Evolutionary conservation across 1,140 invertebrate species (phyloP), one percentile per base, ranked within the genome.

Genomic region (Scaptomyza graminum): DNA sequence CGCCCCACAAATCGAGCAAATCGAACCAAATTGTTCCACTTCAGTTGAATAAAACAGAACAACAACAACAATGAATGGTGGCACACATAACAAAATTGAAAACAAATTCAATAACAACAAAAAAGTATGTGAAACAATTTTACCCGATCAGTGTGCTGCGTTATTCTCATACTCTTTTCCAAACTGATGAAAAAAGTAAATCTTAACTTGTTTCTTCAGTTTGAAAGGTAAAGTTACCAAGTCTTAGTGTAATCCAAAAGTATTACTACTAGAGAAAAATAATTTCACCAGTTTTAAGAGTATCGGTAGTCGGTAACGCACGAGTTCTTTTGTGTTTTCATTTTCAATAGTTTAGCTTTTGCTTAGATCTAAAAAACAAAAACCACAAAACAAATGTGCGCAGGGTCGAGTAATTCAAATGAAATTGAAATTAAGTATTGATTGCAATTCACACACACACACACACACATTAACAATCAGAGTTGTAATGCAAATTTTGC

Each of bases 81-180:
- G 46, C 51, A 70, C 50, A 74, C 65, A 54, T 68, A 74, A 60
- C 57, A 65, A 74, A 22, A 52, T 41, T 41, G 31, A 74, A 57
- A 31, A 49, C 37, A 44, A 69, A 55, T 57, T 39, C 62, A 72
- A 67, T 63, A 68, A 43, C 47, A 50, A 15, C 51, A 73, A 56
- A 52, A 52, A 34, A 59, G 39, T 46, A 72, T 67, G 65, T 71
- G 68, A 78, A 72, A 78, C 78, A 67, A 82, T 73, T 83, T 84
- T 83, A 80, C 72, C 64, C 67, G 80, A 83, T 83, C 79, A 83
- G 82, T 83, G 80, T 74, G 74, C 79, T 82, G 72, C 79, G 76
- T 83, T 18, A 1, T 18, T 18, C 18, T 18, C 3, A 66, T 70
- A 78, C 66, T 77, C 74, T 18, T 18, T 18, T 18, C 3, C 18